phyloP scores from a whole-genome alignment of 2,888 invertebrate genomes.

The Morinoia aosen region DNA sequence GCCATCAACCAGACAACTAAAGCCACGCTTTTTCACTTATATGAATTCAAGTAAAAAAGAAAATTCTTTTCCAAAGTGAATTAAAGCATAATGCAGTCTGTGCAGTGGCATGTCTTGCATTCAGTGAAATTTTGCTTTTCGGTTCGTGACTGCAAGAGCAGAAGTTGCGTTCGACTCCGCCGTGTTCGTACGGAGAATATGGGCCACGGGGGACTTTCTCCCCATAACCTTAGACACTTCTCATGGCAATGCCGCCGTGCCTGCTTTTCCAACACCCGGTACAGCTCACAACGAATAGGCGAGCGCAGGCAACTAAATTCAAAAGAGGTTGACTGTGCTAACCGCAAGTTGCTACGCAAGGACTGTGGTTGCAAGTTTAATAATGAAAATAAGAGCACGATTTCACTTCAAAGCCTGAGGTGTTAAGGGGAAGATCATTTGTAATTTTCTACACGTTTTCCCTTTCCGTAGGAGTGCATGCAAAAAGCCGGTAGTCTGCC shows the following conservation, averaged over 20 bases:
- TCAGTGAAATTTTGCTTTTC: conserved; percentile 6
- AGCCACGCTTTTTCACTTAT: background rate
- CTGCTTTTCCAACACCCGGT: conserved; percentile 5
- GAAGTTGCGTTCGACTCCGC: background rate
- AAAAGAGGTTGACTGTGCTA: background rate
- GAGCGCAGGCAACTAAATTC: background rate
- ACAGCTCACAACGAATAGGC: background rate
- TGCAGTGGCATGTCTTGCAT: background rate
- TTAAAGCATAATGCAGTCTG: background rate
- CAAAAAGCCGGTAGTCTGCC: background rate
- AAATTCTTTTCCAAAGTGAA: background rate
- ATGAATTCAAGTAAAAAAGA: background rate
- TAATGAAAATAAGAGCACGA: background rate
- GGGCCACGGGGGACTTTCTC: conserved; percentile 44
- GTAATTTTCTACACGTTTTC: background rate
- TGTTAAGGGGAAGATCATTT: background rate
- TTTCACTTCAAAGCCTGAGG: background rate
- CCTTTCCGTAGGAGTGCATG: background rate
- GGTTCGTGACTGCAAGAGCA: conserved; percentile 30
- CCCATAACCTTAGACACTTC: conserved; percentile 39
- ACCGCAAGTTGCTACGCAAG: background rate
- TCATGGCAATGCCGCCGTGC: conserved; percentile 36
- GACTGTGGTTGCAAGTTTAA: background rate
- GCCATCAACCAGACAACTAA: no score
- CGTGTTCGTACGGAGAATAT: conserved; percentile 12